These are phyloP conservation scores for Ptiloglossa arizonensis DNA, from an alignment of 1,140 invertebrate genomes.

Conservation along the genomic window DNA sequence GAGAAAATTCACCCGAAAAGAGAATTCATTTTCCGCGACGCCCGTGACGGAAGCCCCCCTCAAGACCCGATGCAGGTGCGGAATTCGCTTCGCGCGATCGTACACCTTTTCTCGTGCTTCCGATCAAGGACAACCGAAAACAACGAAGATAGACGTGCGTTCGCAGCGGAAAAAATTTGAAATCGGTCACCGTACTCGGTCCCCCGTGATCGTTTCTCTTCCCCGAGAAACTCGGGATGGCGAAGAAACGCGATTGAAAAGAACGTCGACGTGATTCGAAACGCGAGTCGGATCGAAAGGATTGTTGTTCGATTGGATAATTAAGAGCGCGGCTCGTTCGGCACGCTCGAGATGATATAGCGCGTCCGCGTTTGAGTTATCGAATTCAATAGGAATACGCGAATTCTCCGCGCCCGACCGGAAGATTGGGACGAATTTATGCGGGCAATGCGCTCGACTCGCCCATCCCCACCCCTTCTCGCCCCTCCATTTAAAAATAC, in stretches of 20 bases:
- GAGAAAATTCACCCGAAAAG: too few species aligned
- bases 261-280: not conserved
- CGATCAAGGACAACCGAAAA: too few species aligned
- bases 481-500: slow-evolving; percentile 53
- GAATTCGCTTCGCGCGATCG: too few species aligned
- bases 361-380: slow-evolving; percentile 41
- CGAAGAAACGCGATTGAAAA: not conserved
- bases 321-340: slow-evolving; percentile 26
- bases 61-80: too few species aligned
- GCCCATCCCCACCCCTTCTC: not conserved
- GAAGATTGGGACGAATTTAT: slow-evolving; percentile 59
- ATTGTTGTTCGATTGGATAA: slow-evolving; percentile 27
- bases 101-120: too few species aligned
- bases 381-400: slow-evolving; percentile 53
- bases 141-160: too few species aligned
- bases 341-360: slow-evolving; percentile 13
- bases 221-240: not conserved
- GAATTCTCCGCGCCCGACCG: slow-evolving; percentile 29
- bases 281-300: not conserved
- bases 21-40: too few species aligned
- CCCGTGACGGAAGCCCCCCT: too few species aligned
- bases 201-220: not conserved
- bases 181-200: too few species aligned
- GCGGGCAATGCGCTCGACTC: slow-evolving; percentile 36
- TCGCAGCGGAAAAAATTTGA: too few species aligned